Evolutionary conservation across 2,113 vertebrate genomes (phyloP).

Genomic region (Sakesphorus luctuosus): DNA sequence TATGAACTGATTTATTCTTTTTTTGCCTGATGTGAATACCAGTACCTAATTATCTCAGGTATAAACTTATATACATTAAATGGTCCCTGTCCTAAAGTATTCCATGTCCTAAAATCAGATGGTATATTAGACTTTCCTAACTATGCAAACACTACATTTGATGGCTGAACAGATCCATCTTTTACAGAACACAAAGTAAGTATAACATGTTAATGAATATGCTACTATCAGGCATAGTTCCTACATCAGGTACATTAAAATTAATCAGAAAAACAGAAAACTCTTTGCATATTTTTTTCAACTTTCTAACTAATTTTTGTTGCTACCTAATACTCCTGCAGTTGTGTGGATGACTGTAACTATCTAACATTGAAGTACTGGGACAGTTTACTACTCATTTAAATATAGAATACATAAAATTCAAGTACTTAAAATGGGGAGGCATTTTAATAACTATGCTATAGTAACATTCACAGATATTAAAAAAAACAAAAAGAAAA

Average conservation of each 20-base stretch:
- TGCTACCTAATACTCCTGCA: not conserved
- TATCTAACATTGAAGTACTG: slow-evolving; percentile 55
- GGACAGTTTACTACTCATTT: slow-evolving; percentile 35
- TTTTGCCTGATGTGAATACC: not conserved
- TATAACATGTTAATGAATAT: not conserved
- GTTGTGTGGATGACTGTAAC: slow-evolving; percentile 18
- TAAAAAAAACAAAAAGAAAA: not conserved
- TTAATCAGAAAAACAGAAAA: slow-evolving; percentile 27
- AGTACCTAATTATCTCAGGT: slow-evolving; percentile 7
- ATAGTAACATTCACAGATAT: slow-evolving; percentile 45
- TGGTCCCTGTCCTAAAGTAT: not conserved
- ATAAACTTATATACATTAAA: slow-evolving; percentile 4
- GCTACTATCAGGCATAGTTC: slow-evolving; percentile 2
- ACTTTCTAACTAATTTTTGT: slow-evolving; percentile 27
- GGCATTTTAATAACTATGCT: slow-evolving; percentile 41
- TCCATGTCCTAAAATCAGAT: not conserved
- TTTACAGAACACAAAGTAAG: not conserved
- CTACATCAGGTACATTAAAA: slow-evolving; percentile 29
- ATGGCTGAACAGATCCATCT: not conserved
- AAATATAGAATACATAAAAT: slow-evolving; percentile 56
- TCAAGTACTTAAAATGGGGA: slow-evolving; percentile 55
- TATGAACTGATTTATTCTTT: slow-evolving; percentile 50
- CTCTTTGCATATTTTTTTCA: not conserved
- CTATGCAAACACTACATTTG: not conserved
- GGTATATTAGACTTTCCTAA: not conserved